Evolutionary conservation across 2,797 vertebrate genomes (phyloP).

Genomic region (Anguilla megastoma): DNA sequence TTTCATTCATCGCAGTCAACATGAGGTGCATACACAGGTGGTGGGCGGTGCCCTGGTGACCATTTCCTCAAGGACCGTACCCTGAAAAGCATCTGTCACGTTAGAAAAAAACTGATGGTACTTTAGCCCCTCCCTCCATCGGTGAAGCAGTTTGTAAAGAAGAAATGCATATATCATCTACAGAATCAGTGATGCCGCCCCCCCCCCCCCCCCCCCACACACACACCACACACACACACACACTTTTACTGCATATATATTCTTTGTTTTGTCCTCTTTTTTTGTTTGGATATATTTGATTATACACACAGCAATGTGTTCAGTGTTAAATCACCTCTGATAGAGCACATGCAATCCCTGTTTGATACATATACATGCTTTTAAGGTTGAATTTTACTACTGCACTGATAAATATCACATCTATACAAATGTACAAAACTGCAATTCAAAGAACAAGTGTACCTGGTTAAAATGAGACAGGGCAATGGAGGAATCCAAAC

Average conservation of each 20-base stretch:
- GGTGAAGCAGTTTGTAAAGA: conserved; percentile 9
- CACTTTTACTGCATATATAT: neutral
- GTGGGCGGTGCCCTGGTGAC: neutral
- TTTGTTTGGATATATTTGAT: neutral
- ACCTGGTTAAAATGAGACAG: neutral
- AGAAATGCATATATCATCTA: neutral
- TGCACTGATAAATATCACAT: neutral
- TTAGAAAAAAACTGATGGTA: neutral
- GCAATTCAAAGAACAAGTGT: neutral
- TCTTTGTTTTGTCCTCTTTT: conserved; percentile 27
- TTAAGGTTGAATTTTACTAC: neutral
- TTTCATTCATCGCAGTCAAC: neutral
- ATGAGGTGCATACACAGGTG: neutral
- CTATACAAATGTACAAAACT: neutral
- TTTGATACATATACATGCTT: too few relatives aligned
- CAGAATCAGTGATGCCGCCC: neutral
- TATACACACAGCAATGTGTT: too few relatives aligned
- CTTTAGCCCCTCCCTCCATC: neutral
- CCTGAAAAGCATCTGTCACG: neutral
- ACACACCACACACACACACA: neutral
- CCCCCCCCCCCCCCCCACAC: neutral
- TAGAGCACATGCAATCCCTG: neutral
- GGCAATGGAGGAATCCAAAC: neutral
- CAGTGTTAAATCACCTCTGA: neutral
- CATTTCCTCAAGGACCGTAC: neutral